Base-by-base conservation (phyloP, 2,113 vertebrate genomes). In the Riparia riparia region DNA sequence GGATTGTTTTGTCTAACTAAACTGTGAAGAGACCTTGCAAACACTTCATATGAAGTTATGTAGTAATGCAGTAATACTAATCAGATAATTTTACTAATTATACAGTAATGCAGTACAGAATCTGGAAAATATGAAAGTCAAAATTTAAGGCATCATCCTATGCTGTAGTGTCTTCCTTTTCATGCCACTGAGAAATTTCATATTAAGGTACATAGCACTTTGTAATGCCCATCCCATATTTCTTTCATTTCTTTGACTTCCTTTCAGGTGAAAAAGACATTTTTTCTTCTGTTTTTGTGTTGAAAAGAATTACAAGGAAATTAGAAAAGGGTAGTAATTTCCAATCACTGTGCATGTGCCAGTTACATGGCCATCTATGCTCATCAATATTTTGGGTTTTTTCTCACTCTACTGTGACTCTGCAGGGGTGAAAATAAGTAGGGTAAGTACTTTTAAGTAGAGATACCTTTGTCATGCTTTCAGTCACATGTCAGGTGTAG, bases 291-390 rank as follows among this genome's bases (percentile, higher is more conserved):
- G 7, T 74, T 90, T 82, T 78, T 70, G 2, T 54, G 3, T 42
- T 73, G 50, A 65, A 80, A 87, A 93, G 6, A 41, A 50, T 58
- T 37, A 20, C 7, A 70, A 66, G 32, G 45, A 65, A 58, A 25
- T 16, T 39, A 57, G 49, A 68, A 89, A 84, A 17, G n/a, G 1
- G 3, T 64, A 51, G 19, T 77, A 21, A 77, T 82, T 94, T 88
- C 31, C 42, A 73, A 1, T 77, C 50, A 44, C 12, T 15, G 3
- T 20, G 17, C 5, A 7, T 2, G 0, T 64, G 18, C 13, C 5
- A 32, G 13, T 63, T 70, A 32, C 17, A 12, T 45, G 47, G 15
- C 47, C 5, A 4, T 65, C 37, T 57, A 4, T 22, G 6, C 21
- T 39, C 7, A 12, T 42, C 31, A 56, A 7, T 4, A 22, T 77